Evolutionary conservation across 2,888 invertebrate genomes (phyloP).

Genomic region (Candidula unifasciata): DNA sequence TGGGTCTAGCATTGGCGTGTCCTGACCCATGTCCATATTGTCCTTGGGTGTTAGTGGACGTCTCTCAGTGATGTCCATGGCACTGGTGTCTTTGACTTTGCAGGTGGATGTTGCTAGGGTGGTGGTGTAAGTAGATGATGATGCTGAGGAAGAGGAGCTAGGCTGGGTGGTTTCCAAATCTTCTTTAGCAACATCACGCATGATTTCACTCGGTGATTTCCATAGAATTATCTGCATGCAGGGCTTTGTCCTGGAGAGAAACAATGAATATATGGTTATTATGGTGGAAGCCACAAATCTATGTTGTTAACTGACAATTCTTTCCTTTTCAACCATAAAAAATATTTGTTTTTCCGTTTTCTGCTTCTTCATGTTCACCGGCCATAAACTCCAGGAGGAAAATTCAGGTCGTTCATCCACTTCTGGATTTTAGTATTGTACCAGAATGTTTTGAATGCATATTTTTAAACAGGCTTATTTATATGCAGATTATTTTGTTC

Average conservation of each 20-base stretch:
- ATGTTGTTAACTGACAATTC: too few species aligned
- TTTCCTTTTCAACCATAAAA: too few species aligned
- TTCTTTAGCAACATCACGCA: conserved; percentile 34
- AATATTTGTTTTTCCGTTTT: too few species aligned
- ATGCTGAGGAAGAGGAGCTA: not conserved
- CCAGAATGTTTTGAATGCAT: too few species aligned
- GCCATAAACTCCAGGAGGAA: too few species aligned
- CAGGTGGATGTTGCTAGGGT: not conserved
- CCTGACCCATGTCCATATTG: conserved; percentile 29
- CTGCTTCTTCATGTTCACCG: too few species aligned
- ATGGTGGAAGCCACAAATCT: too few species aligned
- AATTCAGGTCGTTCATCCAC: too few species aligned
- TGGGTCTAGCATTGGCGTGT: not conserved
- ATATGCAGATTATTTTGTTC: too few species aligned
- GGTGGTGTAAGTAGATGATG: not conserved
- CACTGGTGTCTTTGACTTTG: not conserved
- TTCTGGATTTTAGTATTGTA: too few species aligned
- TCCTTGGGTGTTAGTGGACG: conserved; percentile 7
- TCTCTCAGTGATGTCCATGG: not conserved
- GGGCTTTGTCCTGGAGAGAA: conserved; percentile 56
- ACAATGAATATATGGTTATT: not conserved
- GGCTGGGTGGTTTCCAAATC: not conserved
- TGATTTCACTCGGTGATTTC: conserved; percentile 56
- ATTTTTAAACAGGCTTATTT: too few species aligned
- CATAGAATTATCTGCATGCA: conserved; percentile 61